Evolutionary conservation across 2,113 vertebrate genomes (phyloP).

Genomic region (Athene noctua): DNA sequence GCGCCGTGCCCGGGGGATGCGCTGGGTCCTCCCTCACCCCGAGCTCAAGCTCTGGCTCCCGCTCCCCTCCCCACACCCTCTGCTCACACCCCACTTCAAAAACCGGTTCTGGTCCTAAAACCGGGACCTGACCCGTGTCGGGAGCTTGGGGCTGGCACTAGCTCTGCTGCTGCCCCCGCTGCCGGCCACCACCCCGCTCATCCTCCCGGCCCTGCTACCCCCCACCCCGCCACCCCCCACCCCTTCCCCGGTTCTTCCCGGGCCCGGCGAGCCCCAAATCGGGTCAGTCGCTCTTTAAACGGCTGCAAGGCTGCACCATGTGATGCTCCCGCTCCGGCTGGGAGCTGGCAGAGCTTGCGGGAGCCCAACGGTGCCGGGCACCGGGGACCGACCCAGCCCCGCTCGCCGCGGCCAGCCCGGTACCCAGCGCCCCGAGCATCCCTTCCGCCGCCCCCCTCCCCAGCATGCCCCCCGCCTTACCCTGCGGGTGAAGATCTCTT

Average conservation of each 20-base stretch:
- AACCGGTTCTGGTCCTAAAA: neutral
- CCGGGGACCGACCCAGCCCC: neutral
- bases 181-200: neutral
- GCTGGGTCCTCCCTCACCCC: neutral
- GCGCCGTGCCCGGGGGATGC: neutral
- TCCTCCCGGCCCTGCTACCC: too few relatives aligned
- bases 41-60: neutral
- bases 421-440: neutral
- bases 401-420: neutral
- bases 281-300: conserved; percentile 42
- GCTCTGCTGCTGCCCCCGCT: neutral
- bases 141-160: neutral
- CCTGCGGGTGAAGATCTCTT: neutral
- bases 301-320: conserved; percentile 11
- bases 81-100: neutral
- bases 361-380: neutral
- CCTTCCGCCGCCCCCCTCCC: neutral
- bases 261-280: neutral
- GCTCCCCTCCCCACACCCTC: neutral
- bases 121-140: neutral
- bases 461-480: neutral
- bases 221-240: too few relatives aligned
- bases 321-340: conserved; percentile 12
- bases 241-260: neutral
- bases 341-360: neutral